Evolutionary conservation across 1,140 invertebrate genomes (phyloP), one percentile per base, ranked within the genome.

Genomic region (Contarinia nasturtii): DNA sequence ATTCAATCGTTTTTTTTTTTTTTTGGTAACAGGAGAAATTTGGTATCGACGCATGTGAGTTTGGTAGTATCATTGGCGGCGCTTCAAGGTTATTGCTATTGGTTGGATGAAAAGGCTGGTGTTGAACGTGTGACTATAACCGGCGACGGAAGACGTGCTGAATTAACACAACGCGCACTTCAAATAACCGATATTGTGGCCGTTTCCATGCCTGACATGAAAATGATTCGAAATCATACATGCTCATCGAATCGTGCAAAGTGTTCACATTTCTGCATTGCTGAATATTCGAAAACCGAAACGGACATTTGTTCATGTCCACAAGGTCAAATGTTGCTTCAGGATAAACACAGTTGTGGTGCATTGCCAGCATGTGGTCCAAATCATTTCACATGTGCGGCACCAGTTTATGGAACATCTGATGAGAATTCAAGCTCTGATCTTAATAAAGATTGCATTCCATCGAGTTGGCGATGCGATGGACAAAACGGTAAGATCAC

Each of bases 321-420:
- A 27, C 70, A 77, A 49, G 77, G 79, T 44, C 64, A 83, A 44
- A 77, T 79, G 51, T 57, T 90, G 15, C 72, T 75, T 7, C 74
- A 80, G 7, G 79, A 84, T 54, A 67, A 72, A 46, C 70, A 69
- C 46, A 77, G 74, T 3, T 92, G 88, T 53, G 68, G 74, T 12
- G 68, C 74, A 7, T 67, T 76, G 2, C 82, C 83, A 2, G 76
- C 76, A 7, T 94, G 91, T 61, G 75, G 76, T 2, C 67, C 73
- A 0, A 76, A 82, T 55, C 74, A 83, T 54, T 92, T 90, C 56
- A 76, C 77, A 0, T 95, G 90, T 56, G 70, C 68, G 7, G 54
- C 58, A n/a, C 56, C 60, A 8, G 59, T 60, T 3, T 51, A 57
- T 2, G 55, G 54, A 0, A 10, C 27, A 5, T 59, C 36, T 20